Evolutionary conservation across 2,888 invertebrate species (phyloP).

Genomic region (Mamestra brassicae): DNA sequence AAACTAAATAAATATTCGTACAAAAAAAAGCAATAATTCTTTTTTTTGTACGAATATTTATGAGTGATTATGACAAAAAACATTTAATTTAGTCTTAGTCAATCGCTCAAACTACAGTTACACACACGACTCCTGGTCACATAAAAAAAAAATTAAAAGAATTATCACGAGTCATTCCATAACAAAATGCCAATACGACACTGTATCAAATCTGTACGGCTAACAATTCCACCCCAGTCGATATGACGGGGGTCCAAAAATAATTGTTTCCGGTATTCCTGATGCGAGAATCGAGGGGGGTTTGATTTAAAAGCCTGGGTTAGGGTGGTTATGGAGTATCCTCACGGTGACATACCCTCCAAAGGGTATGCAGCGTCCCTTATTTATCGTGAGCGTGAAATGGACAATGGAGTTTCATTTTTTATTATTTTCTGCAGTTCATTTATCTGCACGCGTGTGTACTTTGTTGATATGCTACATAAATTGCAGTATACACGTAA

Average conservation of each 20-base stretch:
- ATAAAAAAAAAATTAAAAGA: conserved; percentile 51
- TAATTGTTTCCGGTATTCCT: conserved; percentile 81
- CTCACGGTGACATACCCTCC: conserved; percentile 30
- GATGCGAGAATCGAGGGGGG: conserved; percentile 61
- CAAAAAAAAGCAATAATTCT: too few relatives aligned
- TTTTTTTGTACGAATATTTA: too few relatives aligned
- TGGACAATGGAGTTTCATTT: not conserved
- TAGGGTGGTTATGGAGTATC: conserved; percentile 44
- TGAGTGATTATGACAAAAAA: too few relatives aligned
- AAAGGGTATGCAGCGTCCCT: conserved; percentile 19
- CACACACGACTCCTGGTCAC: conserved; percentile 22
- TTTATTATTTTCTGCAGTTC: not conserved
- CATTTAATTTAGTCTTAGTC: too few relatives aligned
- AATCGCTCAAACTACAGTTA: too few relatives aligned
- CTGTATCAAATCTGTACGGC: conserved; percentile 56
- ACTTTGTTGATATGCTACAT: not conserved
- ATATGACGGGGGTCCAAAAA: conserved; percentile 74
- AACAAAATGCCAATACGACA: conserved; percentile 55
- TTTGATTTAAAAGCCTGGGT: conserved; percentile 50
- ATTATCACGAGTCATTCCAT: conserved; percentile 55
- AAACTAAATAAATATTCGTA: too few relatives aligned
- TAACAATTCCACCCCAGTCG: conserved; percentile 62
- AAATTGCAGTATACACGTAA: not conserved
- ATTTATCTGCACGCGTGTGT: not conserved
- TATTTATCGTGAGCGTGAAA: not conserved